Conservation (phyloP, 35 echinoderm and acorn worm species). For the Holothuria glaberrima region DNA sequence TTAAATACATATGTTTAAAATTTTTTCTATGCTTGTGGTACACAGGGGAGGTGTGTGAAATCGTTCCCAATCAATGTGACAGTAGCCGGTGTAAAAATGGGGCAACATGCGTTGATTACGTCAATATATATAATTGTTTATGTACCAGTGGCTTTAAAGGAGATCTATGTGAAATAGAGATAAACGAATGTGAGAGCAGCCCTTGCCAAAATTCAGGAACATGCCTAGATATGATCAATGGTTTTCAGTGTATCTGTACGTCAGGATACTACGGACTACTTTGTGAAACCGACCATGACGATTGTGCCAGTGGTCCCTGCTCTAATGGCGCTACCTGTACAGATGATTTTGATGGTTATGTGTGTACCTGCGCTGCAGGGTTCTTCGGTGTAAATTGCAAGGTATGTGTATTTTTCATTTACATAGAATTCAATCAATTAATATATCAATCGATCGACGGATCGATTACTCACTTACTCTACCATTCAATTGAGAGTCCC, state of each 20-base stretch:
- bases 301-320: constrained; percentile 63
- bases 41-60: no score
- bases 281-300: constrained; percentile 49
- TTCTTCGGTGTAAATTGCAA: constrained; percentile 46
- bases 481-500: no score
- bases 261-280: constrained; percentile 55
- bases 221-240: no score
- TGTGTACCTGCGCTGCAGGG: constrained; percentile 47
- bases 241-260: no score
- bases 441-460: no score
- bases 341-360: constrained; percentile 45
- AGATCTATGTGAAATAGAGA: constrained; percentile 64
- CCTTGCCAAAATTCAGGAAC: no score
- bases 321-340: constrained; percentile 47
- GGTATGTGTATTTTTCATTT: constrained; percentile 29
- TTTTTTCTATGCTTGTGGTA: no score
- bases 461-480: no score
- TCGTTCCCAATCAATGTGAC: no score
- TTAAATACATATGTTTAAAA: no score
- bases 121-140: constrained; percentile 59
- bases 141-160: constrained; percentile 75
- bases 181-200: no score
- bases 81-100: constrained; percentile 84
- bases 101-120: constrained; percentile 61
- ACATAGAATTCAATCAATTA: no score